These are phyloP conservation scores for Lamellibrachia luymesi DNA, from an alignment of 1,140 invertebrate genomes.

Conservation along the genomic window DNA sequence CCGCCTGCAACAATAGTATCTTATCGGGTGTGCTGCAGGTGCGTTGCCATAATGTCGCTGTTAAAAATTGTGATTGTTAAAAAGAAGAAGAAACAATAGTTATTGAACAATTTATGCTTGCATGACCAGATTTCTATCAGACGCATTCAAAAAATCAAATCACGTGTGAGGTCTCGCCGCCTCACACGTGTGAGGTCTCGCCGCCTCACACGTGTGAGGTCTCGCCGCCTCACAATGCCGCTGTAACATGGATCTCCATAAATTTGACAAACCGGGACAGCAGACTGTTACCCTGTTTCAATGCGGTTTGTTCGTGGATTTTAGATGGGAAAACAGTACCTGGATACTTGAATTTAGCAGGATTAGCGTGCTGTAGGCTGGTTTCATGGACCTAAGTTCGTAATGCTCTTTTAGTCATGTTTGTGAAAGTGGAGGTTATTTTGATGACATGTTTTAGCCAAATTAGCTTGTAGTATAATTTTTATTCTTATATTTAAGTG, in stretches of 20 bases:
- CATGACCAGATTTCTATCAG: background rate
- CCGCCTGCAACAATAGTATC: background rate
- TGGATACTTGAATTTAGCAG: too few species aligned
- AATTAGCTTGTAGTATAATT: background rate
- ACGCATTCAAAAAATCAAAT: background rate
- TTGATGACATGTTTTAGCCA: background rate
- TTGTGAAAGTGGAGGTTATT: background rate
- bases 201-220: too few species aligned
- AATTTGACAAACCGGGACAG: too few species aligned
- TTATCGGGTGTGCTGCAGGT: background rate
- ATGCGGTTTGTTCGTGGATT: background rate
- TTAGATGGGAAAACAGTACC: background rate
- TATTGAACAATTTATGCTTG: background rate
- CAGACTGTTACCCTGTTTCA: too few species aligned
- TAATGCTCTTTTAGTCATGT: background rate
- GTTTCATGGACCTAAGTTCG: background rate
- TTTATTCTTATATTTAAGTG: background rate
- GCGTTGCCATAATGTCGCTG: background rate
- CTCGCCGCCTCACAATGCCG: too few species aligned
- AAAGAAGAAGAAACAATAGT: background rate
- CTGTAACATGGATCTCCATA: too few species aligned
- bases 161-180: too few species aligned
- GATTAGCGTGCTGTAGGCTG: background rate
- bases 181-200: too few species aligned
- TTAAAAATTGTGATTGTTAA: background rate